Evolutionary conservation across 2,797 vertebrate species (phyloP).

Genomic region (Etheostoma nigrum): DNA sequence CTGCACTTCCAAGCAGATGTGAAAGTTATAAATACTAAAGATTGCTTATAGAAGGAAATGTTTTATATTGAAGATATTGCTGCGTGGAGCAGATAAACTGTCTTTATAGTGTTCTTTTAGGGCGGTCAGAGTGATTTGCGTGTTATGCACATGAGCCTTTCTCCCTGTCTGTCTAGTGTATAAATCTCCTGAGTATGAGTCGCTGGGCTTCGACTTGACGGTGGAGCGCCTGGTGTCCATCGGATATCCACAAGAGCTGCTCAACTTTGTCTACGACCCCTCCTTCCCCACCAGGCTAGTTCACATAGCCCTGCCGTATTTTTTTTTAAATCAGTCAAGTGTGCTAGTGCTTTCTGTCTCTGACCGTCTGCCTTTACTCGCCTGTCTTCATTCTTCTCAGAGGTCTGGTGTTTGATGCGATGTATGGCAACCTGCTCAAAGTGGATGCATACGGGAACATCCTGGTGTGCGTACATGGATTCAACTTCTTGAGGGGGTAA

Average conservation of each 20-base stretch:
- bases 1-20: neutral
- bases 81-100: neutral
- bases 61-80: neutral
- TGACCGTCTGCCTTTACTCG: neutral
- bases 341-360: neutral
- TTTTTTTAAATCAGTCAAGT: conserved; percentile 39
- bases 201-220: conserved; percentile 95
- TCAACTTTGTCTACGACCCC: conserved; percentile 96
- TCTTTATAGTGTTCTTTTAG: neutral
- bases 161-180: conserved; percentile 88
- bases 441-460: conserved; percentile 97
- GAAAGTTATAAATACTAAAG: neutral
- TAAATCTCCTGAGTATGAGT: conserved; percentile 98
- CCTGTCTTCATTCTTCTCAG: conserved; percentile 73
- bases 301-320: conserved; percentile 70
- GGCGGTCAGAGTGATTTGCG: neutral
- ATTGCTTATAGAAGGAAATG: neutral
- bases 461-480: conserved; percentile 96
- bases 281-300: conserved; percentile 95
- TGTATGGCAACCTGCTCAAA: conserved; percentile 95
- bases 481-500: conserved; percentile 97
- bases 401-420: conserved; percentile 95
- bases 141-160: neutral
- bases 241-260: conserved; percentile 96
- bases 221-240: conserved; percentile 96